These are phyloP conservation scores for Melanophora roralis DNA, from an alignment of 2,888 invertebrate genomes.

Conservation along the genomic window DNA sequence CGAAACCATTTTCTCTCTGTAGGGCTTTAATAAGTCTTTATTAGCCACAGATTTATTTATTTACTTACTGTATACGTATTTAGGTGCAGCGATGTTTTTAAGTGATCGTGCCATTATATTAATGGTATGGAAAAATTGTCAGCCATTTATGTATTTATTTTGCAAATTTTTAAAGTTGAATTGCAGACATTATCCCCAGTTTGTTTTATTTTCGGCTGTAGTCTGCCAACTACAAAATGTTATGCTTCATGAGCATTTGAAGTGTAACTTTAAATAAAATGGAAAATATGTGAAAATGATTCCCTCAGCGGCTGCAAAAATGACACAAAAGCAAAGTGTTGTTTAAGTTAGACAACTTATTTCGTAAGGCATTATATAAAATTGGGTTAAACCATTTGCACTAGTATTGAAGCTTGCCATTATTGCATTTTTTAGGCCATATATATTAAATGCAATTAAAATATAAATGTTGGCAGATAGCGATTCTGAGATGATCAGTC, in stretches of 20 bases:
- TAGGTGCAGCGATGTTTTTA: constrained; percentile 11
- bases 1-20: neutral
- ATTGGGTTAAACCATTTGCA: too few species aligned
- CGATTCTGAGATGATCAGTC: too few species aligned
- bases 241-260: constrained; percentile 47
- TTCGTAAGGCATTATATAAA: too few species aligned
- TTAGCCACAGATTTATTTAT: neutral
- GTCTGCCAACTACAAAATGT: constrained; percentile 18
- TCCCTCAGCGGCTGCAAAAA: too few species aligned
- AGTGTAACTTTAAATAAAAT: constrained; percentile 53
- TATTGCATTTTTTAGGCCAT: too few species aligned
- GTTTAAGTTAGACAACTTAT: too few species aligned
- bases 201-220: neutral
- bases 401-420: too few species aligned
- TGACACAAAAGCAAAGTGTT: too few species aligned
- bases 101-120: constrained; percentile 19
- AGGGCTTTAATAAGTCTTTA: neutral
- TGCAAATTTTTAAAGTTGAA: constrained; percentile 23
- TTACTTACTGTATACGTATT: neutral
- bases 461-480: too few species aligned
- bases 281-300: neutral
- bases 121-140: constrained; percentile 42
- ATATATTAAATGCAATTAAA: too few species aligned
- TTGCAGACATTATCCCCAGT: constrained; percentile 15
- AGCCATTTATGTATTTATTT: constrained; percentile 31